Percentiles rank a stretch among this genome's conserved stretches.
These are phyloP conservation scores for Cantharis nigra DNA, from an alignment of 2,888 invertebrate species.

Conservation along the genomic window DNA sequence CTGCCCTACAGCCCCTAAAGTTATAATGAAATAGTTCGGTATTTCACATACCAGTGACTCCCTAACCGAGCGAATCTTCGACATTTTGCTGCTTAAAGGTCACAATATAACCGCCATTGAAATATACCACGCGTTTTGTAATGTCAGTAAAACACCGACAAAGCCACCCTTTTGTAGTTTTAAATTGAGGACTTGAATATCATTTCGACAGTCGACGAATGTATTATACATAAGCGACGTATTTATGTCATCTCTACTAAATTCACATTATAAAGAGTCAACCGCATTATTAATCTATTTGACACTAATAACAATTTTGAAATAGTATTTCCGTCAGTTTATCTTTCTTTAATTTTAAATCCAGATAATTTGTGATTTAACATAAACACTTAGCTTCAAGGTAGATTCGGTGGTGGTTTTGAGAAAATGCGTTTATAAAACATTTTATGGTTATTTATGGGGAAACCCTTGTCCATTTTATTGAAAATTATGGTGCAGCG, in stretches of 20 bases:
- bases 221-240: not conserved
- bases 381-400: not conserved
- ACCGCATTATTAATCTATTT: not conserved
- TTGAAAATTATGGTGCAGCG: not conserved
- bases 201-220: not conserved
- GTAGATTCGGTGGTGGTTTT: not conserved
- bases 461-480: not conserved
- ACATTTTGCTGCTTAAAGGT: conserved; percentile 35
- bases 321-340: not conserved
- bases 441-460: not conserved
- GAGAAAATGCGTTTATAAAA: not conserved
- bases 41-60: conserved; percentile 38
- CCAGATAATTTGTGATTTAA: not conserved
- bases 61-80: conserved; percentile 36
- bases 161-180: not conserved
- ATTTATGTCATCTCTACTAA: not conserved
- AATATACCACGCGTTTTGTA: conserved; percentile 7
- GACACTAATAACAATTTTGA: not conserved
- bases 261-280: not conserved
- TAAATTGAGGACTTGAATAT: not conserved
- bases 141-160: conserved; percentile 9
- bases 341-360: not conserved
- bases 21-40: conserved; percentile 31
- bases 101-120: conserved; percentile 7
- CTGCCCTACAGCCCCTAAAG: conserved; percentile 14